Percentiles rank a stretch among this genome's conserved stretches.
Conservation (phyloP, 2,888 invertebrate species). For the Tenodera sinensis region DNA sequence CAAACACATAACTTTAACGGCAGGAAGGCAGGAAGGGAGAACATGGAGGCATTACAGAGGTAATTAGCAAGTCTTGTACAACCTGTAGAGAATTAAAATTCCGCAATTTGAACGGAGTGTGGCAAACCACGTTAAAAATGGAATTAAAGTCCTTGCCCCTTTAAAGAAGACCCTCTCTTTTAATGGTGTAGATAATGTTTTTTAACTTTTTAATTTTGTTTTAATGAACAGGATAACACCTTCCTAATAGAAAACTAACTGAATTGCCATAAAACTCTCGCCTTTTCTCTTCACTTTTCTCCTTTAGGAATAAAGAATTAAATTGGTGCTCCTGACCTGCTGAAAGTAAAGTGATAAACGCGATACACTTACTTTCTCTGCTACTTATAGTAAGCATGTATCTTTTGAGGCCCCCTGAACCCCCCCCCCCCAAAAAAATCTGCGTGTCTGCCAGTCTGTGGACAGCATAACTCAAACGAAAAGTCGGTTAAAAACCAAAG, state of each 20-base stretch:
- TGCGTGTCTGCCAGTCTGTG: too few relatives aligned
- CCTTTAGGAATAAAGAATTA: too few relatives aligned
- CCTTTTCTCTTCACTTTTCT: neutral
- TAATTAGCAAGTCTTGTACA: constrained; percentile 15
- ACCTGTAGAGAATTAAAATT: constrained; percentile 16
- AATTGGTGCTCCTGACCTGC: too few relatives aligned
- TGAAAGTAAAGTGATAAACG: too few relatives aligned
- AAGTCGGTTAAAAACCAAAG: too few relatives aligned
- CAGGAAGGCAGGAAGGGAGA: neutral
- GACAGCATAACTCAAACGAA: too few relatives aligned
- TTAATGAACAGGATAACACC: neutral
- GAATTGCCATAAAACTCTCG: neutral
- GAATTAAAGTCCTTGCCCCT: neutral
- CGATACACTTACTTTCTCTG: too few relatives aligned
- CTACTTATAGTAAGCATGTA: too few relatives aligned
- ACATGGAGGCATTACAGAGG: constrained; percentile 6
- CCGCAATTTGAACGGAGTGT: neutral
- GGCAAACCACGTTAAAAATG: neutral
- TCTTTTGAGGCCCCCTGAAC: too few relatives aligned
- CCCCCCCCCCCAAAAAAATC: too few relatives aligned
- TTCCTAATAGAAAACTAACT: neutral
- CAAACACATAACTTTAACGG: constrained; percentile 22
- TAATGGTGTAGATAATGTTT: neutral
- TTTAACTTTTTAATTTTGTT: too few relatives aligned
- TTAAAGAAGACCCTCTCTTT: neutral